These are phyloP conservation scores for Perca flavescens DNA, from an alignment of 2,113 vertebrate species.

Conservation along the genomic window DNA sequence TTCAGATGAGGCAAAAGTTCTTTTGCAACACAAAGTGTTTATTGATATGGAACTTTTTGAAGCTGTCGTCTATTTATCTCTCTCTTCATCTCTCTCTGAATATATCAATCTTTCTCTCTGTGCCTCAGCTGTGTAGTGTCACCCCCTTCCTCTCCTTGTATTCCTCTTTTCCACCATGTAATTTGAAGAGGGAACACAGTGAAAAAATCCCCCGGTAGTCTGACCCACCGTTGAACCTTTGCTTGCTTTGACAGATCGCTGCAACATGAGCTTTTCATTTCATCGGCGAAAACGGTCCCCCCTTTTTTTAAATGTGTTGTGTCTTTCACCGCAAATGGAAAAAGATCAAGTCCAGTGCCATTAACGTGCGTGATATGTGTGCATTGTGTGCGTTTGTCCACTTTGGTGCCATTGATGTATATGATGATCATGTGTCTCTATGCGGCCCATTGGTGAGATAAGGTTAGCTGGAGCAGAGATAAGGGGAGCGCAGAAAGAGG, in stretches of 20 bases:
- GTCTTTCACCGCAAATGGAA: constrained; percentile 74
- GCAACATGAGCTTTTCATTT: constrained; percentile 76
- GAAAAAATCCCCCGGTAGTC: constrained; percentile 56
- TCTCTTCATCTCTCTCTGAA: constrained; percentile 17
- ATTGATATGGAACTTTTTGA: constrained; percentile 18
- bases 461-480: constrained; percentile 62
- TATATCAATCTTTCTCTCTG: constrained; percentile 34
- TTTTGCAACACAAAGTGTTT: constrained; percentile 16
- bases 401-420: constrained; percentile 63
- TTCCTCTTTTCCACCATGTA: constrained; percentile 51
- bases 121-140: constrained; percentile 34
- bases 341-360: constrained; percentile 75
- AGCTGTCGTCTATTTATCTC: not conserved
- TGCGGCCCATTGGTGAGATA: constrained; percentile 73
- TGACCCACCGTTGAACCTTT: constrained; percentile 82
- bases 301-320: constrained; percentile 62
- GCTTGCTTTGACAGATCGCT: constrained; percentile 76
- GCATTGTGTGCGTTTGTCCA: constrained; percentile 65
- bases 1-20: constrained; percentile 11
- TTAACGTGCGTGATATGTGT: constrained; percentile 58
- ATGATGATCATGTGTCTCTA: constrained; percentile 68
- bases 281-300: constrained; percentile 53
- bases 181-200: constrained; percentile 66
- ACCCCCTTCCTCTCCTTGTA: constrained; percentile 43
- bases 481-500: constrained; percentile 56